Base-by-base conservation (phyloP, 2,113 vertebrate species). In the Theristicus caerulescens region DNA sequence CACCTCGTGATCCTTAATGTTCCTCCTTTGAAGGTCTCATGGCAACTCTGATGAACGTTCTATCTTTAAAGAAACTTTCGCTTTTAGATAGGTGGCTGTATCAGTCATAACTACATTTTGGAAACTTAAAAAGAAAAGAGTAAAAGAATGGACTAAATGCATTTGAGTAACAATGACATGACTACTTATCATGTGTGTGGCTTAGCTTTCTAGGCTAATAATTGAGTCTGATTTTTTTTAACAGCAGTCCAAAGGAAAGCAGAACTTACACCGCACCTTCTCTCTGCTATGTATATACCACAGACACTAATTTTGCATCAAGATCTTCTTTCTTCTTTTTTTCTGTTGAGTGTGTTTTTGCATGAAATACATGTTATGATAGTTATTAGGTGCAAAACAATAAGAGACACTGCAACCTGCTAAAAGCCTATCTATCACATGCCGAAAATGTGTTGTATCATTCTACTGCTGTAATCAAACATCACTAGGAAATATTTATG, bases 1-100 rank as follows among this genome's bases (percentile, higher is more conserved):
- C 19, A 46, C 26, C 14, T 42, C 4, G 6, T 2, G 2, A 13
- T 49, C 16, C 34, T 36, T 27, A 44, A 20, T 0, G 0, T 5
- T 80, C 13, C 13, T 42, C 16, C 24, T 7, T 64, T 36, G 4
- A 22, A 44, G 16, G 21, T 2, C 9, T 69, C 6, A 2, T n/a
- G 32, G 26, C 18, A 77, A 21, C 69, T 81, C 38, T 77, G 19
- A 46, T 22, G 18, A 85, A 59, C 32, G 10, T 29, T 47, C 32
- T 54, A 10, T 49, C 29, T 18, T 52, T 19, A 78, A 46, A 25
- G 44, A 84, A 52, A 72, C 5, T 73, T 69, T 82, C 31, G 3
- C 4, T 40, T 76, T 67, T 2, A 58, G 46, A 9, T 36, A 36
- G 32, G 17, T 54, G 38, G 7, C 8, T 24, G 2, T 27, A 61